Conservation (phyloP, 2,113 vertebrate genomes). For the Tiliqua scincoides region DNA sequence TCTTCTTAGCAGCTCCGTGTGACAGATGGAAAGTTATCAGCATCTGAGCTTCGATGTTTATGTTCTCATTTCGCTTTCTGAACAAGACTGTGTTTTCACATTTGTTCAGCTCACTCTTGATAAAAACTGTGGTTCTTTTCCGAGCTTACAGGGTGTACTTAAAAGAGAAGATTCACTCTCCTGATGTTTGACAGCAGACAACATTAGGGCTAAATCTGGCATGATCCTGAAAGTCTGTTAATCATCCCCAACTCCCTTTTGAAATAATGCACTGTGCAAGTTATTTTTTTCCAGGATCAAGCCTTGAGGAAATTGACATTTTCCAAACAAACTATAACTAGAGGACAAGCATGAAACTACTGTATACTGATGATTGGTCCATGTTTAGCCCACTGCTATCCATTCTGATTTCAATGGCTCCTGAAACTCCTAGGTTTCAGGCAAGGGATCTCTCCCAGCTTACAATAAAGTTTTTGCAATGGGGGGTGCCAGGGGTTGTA, state of each 20-base stretch:
- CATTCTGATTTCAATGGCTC: too few species aligned
- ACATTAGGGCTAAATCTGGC: not conserved
- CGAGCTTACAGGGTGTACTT: not conserved
- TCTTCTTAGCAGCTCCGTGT: slow-evolving; percentile 35
- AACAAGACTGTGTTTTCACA: slow-evolving; percentile 35
- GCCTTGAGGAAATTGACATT: not conserved
- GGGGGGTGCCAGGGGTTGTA: too few species aligned
- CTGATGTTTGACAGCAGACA: not conserved
- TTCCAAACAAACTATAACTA: not conserved
- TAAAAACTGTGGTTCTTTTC: slow-evolving; percentile 9
- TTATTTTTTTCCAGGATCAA: not conserved
- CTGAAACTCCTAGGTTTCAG: too few species aligned
- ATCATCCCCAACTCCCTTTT: not conserved
- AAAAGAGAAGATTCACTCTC: not conserved
- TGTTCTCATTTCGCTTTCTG: slow-evolving; percentile 49
- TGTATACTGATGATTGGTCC: too few species aligned
- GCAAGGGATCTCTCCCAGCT: too few species aligned
- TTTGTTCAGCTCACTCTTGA: slow-evolving; percentile 22
- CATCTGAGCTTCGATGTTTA: slow-evolving; percentile 28
- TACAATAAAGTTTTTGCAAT: too few species aligned
- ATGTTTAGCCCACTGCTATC: too few species aligned
- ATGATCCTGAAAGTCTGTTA: not conserved
- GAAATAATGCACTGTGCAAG: not conserved
- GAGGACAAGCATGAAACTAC: too few species aligned
- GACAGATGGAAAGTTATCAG: slow-evolving; percentile 45